These are phyloP conservation scores for Bombus haemorrhoidalis DNA, from an alignment of 1,140 invertebrate species.

Conservation along the genomic window DNA sequence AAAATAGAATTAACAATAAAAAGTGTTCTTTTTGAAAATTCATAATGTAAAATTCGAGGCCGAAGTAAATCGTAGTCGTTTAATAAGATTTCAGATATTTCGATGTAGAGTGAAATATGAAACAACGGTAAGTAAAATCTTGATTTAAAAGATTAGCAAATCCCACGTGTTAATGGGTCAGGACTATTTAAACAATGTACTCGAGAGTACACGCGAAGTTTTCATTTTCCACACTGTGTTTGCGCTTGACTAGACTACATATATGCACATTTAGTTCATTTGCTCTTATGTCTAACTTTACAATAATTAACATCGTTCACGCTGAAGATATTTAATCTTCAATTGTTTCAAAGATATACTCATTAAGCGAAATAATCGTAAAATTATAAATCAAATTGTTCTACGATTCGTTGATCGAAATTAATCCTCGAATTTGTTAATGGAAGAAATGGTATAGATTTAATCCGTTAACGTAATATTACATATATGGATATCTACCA, in stretches of 20 bases:
- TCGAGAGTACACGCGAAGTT: neutral
- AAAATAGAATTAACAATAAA: neutral
- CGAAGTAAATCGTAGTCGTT: neutral
- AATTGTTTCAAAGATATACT: neutral
- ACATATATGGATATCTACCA: too few relatives aligned
- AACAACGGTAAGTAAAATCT: neutral
- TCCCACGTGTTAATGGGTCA: neutral
- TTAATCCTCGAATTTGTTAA: neutral
- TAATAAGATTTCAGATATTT: neutral
- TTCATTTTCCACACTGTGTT: neutral
- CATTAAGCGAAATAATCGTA: neutral
- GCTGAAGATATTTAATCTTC: too few relatives aligned
- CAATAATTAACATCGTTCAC: neutral
- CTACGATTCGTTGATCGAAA: neutral
- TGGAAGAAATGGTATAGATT: neutral
- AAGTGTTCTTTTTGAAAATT: neutral
- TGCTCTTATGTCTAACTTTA: neutral
- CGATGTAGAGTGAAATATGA: too few relatives aligned
- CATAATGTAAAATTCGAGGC: too few relatives aligned
- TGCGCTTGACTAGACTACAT: neutral
- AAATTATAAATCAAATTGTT: neutral
- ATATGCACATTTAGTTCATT: neutral
- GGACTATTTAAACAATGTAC: neutral
- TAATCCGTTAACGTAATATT: neutral
- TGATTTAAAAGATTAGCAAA: conserved; percentile 4